A percentile compares a stretch with the other conserved stretches of the same genome.
These are phyloP conservation scores for Villa cingulata DNA, from an alignment of 2,888 invertebrate genomes.

Conservation along the genomic window DNA sequence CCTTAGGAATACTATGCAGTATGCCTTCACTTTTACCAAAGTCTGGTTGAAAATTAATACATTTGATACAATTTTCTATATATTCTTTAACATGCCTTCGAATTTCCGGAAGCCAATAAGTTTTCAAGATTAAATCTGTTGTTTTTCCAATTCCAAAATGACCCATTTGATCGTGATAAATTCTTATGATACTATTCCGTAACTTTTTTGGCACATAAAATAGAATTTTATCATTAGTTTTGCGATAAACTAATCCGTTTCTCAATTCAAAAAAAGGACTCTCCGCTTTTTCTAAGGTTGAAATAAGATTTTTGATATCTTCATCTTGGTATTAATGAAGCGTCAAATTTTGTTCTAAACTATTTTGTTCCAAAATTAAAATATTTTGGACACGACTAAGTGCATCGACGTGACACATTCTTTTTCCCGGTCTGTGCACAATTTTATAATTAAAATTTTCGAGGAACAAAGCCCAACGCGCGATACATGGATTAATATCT, in stretches of 20 bases:
- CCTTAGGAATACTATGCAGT: background rate
- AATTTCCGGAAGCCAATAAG: slow-evolving; percentile 25
- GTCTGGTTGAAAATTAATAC: slow-evolving; percentile 23
- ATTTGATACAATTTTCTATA: slow-evolving; percentile 27
- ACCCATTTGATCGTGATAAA: slow-evolving; percentile 17
- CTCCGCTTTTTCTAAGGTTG: slow-evolving; percentile 8
- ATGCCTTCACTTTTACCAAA: slow-evolving; percentile 7
- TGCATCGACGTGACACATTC: slow-evolving; percentile 21
- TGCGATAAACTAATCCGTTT: slow-evolving; percentile 3
- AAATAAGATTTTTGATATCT: slow-evolving; percentile 11
- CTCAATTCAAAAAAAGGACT: background rate
- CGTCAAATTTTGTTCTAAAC: slow-evolving; percentile 16
- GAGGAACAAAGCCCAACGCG: slow-evolving; percentile 20
- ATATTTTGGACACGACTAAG: slow-evolving; percentile 15
- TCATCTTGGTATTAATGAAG: slow-evolving; percentile 13
- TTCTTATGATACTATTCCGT: slow-evolving; percentile 9
- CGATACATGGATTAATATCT: slow-evolving; percentile 21
- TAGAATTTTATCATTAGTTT: slow-evolving; percentile 3
- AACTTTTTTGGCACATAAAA: slow-evolving; percentile 1
- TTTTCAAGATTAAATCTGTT: slow-evolving; percentile 10
- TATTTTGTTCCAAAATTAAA: slow-evolving; percentile 16
- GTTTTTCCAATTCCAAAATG: slow-evolving; percentile 20
- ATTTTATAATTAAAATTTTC: slow-evolving; percentile 17
- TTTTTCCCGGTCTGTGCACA: slow-evolving; percentile 15
- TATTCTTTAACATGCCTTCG: slow-evolving; percentile 25